phyloP scores from a whole-genome alignment of 2,888 invertebrate species.

The Adelphocoris suturalis region DNA sequence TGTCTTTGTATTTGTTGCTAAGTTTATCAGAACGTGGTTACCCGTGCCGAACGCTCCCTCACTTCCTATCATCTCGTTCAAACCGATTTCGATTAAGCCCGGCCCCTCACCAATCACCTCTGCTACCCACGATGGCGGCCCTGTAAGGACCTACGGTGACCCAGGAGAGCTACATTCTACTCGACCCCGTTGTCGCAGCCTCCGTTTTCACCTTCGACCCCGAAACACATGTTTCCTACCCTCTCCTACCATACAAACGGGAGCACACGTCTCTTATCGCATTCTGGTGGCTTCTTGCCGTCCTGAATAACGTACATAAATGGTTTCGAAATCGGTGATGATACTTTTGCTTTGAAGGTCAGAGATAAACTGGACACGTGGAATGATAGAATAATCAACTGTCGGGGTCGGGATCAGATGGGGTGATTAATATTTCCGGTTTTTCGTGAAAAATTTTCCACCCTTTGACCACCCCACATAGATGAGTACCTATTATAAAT shows the following conservation, averaged over 20 bases:
- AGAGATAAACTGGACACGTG: too few relatives aligned
- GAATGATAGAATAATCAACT: too few relatives aligned
- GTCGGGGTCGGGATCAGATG: too few relatives aligned
- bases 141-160: background rate
- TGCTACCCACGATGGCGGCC: background rate
- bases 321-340: background rate
- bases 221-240: slow-evolving; percentile 24
- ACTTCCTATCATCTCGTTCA: background rate
- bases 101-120: background rate
- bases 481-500: too few relatives aligned
- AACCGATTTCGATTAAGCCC: slow-evolving; percentile 21
- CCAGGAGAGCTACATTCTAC: background rate
- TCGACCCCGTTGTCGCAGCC: background rate
- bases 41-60: background rate
- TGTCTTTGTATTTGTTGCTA: slow-evolving; percentile 36
- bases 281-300: background rate
- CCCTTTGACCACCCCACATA: too few relatives aligned
- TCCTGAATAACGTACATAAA: background rate
- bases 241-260: background rate
- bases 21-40: slow-evolving; percentile 10
- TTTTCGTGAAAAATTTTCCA: too few relatives aligned
- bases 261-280: slow-evolving; percentile 23
- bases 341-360: background rate
- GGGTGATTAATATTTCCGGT: too few relatives aligned
- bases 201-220: slow-evolving; percentile 25